phyloP scores from a whole-genome alignment of 2,888 invertebrate genomes.

The Polylopha cassiicola region DNA sequence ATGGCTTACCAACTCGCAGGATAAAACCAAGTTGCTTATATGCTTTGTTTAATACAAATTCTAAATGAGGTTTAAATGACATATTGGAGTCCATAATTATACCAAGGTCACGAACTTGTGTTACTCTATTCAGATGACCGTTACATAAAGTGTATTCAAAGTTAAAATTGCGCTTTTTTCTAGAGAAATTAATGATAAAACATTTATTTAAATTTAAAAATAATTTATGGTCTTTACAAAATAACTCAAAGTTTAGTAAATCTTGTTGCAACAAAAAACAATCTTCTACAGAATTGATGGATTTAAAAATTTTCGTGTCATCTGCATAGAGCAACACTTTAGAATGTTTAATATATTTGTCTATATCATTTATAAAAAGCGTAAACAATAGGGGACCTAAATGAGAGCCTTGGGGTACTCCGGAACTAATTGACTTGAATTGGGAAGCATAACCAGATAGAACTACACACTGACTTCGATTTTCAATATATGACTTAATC shows the following conservation, averaged over 20 bases:
- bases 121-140: neutral
- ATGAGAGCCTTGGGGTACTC: neutral
- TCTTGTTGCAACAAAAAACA: neutral
- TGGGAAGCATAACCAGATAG: neutral
- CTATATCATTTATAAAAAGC: too few relatives aligned
- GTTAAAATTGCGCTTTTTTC: neutral
- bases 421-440: neutral
- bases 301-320: neutral
- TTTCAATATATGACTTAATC: too few relatives aligned
- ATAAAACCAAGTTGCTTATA: constrained; percentile 10
- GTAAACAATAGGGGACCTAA: neutral
- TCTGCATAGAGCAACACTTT: too few relatives aligned
- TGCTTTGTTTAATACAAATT: constrained; percentile 1
- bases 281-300: neutral
- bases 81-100: constrained; percentile 7
- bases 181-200: neutral
- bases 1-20: constrained; percentile 3
- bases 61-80: constrained; percentile 3
- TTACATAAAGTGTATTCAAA: neutral
- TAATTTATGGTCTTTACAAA: neutral
- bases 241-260: neutral
- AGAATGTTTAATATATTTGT: too few relatives aligned
- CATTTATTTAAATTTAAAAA: neutral
- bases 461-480: too few relatives aligned
- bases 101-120: constrained; percentile 4